phyloP scores from a whole-genome alignment of 2,888 invertebrate species.

The Ptychoptera albimana region DNA sequence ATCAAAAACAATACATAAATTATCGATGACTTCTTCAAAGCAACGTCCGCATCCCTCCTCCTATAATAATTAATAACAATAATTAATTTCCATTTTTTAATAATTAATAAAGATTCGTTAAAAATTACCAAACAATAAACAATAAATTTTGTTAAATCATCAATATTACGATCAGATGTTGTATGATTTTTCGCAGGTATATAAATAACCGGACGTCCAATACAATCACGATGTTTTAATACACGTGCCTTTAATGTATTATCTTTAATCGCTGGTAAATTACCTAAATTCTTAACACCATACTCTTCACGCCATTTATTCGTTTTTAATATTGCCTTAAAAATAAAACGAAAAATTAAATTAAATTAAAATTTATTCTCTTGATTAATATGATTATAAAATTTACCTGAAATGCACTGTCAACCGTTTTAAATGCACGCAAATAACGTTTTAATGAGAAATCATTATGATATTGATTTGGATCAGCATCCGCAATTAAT shows the following conservation, averaged over 20 bases:
- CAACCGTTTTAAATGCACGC: constrained; percentile 55
- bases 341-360: constrained; percentile 11
- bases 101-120: background rate
- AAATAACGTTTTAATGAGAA: constrained; percentile 54
- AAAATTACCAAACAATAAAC: constrained; percentile 53
- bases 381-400: constrained; percentile 3
- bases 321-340: constrained; percentile 57
- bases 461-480: constrained; percentile 58
- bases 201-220: constrained; percentile 59
- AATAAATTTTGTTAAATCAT: constrained; percentile 62
- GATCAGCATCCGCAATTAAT: constrained; percentile 54
- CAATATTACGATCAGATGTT: constrained; percentile 51
- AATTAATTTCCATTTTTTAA: constrained; percentile 3
- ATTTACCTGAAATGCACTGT: constrained; percentile 55
- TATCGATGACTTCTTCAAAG: constrained; percentile 65
- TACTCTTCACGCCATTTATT: constrained; percentile 66
- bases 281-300: constrained; percentile 42
- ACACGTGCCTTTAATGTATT: constrained; percentile 52
- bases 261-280: constrained; percentile 35
- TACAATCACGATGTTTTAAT: constrained; percentile 51
- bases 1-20: constrained; percentile 66
- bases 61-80: too few species aligned
- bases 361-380: constrained; percentile 1
- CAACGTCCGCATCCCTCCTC: constrained; percentile 62
- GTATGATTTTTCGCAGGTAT: constrained; percentile 63